Evolutionary conservation across 2,113 vertebrate genomes (phyloP).

Genomic region (Rhinolophus ferrumequinum): DNA sequence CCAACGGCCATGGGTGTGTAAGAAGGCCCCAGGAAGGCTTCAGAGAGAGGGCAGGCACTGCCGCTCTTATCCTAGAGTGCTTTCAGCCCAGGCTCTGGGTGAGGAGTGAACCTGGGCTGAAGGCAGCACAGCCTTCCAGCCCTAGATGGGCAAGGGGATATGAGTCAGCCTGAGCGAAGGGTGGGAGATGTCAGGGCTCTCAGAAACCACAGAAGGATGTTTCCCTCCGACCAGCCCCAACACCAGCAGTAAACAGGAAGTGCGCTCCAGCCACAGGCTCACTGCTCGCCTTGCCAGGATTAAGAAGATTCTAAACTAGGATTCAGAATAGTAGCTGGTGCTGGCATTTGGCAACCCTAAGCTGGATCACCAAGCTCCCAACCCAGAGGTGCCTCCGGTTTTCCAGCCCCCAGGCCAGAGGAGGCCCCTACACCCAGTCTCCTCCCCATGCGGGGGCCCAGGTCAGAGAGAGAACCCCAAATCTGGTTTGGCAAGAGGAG

Average conservation of each 20-base stretch:
- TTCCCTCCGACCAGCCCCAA: not conserved
- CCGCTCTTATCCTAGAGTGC: not conserved
- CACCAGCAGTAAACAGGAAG: conserved; percentile 35
- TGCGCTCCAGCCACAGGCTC: not conserved
- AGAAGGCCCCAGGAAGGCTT: not conserved
- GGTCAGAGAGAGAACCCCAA: not conserved
- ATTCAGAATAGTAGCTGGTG: not conserved
- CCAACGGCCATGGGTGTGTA: not conserved
- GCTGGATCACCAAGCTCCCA: not conserved
- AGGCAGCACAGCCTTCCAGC: not conserved
- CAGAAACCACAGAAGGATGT: not conserved
- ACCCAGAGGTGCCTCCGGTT: not conserved
- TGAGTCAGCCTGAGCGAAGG: not conserved
- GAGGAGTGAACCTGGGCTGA: not conserved
- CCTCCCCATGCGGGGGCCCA: not conserved
- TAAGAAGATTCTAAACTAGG: not conserved
- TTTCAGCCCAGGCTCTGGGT: not conserved
- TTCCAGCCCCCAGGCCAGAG: not conserved
- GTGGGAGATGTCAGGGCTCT: not conserved
- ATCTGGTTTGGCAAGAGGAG: not conserved
- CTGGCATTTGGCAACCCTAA: not conserved
- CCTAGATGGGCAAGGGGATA: accelerated
- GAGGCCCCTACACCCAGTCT: not conserved
- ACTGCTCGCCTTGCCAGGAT: not conserved
- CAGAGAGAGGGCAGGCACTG: not conserved